A percentile compares a stretch with the other conserved stretches of the same genome.
Conservation (phyloP, 2,113 vertebrate species). For the Canis aureus region DNA sequence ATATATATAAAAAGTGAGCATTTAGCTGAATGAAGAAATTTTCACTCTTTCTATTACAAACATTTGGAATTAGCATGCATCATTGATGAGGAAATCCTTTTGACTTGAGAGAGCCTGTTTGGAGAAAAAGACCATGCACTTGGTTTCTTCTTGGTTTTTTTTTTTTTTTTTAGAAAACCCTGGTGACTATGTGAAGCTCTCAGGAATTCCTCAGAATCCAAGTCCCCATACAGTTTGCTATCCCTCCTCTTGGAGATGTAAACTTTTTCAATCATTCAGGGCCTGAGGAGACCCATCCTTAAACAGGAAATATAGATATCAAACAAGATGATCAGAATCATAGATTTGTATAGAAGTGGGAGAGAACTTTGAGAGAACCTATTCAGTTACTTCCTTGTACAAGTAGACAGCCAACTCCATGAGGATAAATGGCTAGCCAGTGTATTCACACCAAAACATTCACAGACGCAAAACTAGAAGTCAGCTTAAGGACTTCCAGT, state of each 20-base stretch:
- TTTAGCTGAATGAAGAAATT: not conserved
- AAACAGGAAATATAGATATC: not conserved
- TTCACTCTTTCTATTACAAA: not conserved
- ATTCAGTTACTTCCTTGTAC: not conserved
- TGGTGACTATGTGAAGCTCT: not conserved
- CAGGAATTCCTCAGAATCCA: conserved; percentile 13
- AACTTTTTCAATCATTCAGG: not conserved
- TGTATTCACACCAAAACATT: not conserved
- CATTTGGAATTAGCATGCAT: not conserved
- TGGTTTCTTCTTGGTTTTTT: not conserved
- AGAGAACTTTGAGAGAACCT: not conserved
- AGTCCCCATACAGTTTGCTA: not conserved
- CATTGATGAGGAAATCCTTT: not conserved
- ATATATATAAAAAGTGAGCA: not conserved
- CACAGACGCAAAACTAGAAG: not conserved
- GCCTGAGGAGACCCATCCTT: not conserved
- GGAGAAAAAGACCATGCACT: not conserved
- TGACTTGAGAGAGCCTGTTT: not conserved
- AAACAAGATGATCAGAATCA: not conserved
- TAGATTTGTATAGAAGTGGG: not conserved
- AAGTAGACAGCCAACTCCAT: not conserved
- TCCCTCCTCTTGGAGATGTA: conserved; percentile 20
- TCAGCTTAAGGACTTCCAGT: not conserved
- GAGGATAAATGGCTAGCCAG: not conserved
- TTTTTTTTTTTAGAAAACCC: not conserved